Percentiles rank a stretch among this genome's conserved stretches.
Conservation (phyloP, 1,140 invertebrate genomes). For the Lepidostoma basale region DNA sequence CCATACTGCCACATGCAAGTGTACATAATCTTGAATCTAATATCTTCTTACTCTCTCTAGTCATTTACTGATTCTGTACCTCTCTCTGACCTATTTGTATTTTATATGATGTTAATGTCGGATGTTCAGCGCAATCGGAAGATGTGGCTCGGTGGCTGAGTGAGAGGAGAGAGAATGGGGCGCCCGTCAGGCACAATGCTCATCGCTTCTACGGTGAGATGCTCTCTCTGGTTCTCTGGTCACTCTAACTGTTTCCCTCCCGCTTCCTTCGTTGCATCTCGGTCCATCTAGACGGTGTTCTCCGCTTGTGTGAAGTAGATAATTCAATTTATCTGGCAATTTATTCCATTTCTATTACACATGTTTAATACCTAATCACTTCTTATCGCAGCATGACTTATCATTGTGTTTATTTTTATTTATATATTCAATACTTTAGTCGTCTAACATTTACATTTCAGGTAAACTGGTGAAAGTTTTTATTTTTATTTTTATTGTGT, state of each 20-base stretch:
- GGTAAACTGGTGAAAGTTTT: no score
- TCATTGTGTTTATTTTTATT: no score
- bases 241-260: conserved; percentile 5
- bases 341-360: no score
- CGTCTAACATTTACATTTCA: no score
- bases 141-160: conserved; percentile 59
- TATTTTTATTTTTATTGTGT: no score
- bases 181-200: conserved; percentile 53
- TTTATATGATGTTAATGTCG: conserved; percentile 24
- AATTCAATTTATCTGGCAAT: no score
- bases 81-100: conserved; percentile 19
- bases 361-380: no score
- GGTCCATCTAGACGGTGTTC: no score
- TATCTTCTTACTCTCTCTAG: conserved; percentile 3
- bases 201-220: conserved; percentile 61
- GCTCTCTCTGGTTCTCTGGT: conserved; percentile 12
- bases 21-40: conserved; percentile 11
- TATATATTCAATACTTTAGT: no score
- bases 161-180: conserved; percentile 51
- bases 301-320: no score
- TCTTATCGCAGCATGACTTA: no score
- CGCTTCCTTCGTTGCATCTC: conserved; percentile 1
- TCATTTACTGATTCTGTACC: background rate
- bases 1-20: conserved; percentile 3
- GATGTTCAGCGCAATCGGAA: conserved; percentile 55